Conservation (phyloP, 2,797 vertebrate species). For the Setipinna tenuifilis region DNA sequence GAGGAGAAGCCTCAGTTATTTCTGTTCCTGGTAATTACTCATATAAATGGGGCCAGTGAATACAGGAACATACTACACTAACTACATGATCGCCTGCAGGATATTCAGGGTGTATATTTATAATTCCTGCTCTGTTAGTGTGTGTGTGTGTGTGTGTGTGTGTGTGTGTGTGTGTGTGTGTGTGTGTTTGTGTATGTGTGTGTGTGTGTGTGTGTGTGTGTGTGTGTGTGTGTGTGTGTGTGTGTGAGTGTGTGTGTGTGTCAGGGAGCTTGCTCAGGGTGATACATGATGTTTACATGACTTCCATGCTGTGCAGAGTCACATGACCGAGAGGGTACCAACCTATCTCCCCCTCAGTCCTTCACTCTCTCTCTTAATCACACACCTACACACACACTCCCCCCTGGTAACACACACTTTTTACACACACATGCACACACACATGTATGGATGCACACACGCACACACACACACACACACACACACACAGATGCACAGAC, state of each 20-base stretch:
- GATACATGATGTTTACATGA: not conserved
- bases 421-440: too few species aligned
- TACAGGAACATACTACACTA: not conserved
- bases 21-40: not conserved
- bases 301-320: not conserved
- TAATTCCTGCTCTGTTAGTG: not conserved
- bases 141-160: not conserved
- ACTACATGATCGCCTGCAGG: constrained; percentile 8
- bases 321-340: not conserved
- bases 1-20: constrained; percentile 1
- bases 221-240: not conserved
- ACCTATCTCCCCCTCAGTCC: not conserved
- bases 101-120: not conserved
- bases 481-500: too few species aligned
- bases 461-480: not conserved
- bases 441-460: too few species aligned
- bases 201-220: not conserved
- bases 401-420: too few species aligned
- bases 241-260: not conserved
- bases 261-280: not conserved
- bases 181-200: not conserved
- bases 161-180: not conserved
- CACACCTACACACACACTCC: too few species aligned
- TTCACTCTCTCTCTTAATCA: too few species aligned
- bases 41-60: not conserved